Evolutionary conservation across 2,888 invertebrate species (phyloP).

Genomic region (Ganaspis brasiliensis): DNA sequence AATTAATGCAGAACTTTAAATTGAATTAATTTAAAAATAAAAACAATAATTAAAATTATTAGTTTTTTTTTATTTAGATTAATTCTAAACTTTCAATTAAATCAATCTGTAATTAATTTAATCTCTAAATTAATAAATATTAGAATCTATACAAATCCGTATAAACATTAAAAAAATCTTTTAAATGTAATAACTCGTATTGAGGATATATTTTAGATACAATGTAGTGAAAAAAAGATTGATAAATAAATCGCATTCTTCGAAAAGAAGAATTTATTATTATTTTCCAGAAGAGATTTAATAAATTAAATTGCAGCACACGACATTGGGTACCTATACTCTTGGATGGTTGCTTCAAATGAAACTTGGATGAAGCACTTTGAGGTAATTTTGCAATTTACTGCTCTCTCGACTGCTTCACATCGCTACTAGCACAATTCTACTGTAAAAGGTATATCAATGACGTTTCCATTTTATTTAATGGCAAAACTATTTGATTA

Average conservation of each 20-base stretch:
- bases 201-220: no score
- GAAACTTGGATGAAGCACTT: constrained; percentile 27
- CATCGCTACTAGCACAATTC: constrained; percentile 23
- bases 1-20: no score
- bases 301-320: constrained; percentile 24
- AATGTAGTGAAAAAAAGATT: background rate
- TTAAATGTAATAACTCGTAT: no score
- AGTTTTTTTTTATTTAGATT: no score
- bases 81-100: no score
- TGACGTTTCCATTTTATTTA: background rate
- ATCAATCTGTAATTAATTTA: no score
- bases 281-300: constrained; percentile 11
- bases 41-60: no score
- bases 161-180: no score
- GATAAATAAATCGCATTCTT: constrained; percentile 5
- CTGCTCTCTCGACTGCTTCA: constrained; percentile 10
- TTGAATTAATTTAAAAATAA: no score
- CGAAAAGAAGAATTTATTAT: background rate
- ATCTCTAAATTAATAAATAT: no score
- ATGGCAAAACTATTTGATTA: background rate
- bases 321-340: constrained; percentile 28
- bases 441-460: background rate
- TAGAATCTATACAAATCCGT: no score
- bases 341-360: constrained; percentile 29
- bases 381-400: constrained; percentile 36